Evolutionary conservation across 1,140 invertebrate species (phyloP).

Genomic region (Drosophila orosa): DNA sequence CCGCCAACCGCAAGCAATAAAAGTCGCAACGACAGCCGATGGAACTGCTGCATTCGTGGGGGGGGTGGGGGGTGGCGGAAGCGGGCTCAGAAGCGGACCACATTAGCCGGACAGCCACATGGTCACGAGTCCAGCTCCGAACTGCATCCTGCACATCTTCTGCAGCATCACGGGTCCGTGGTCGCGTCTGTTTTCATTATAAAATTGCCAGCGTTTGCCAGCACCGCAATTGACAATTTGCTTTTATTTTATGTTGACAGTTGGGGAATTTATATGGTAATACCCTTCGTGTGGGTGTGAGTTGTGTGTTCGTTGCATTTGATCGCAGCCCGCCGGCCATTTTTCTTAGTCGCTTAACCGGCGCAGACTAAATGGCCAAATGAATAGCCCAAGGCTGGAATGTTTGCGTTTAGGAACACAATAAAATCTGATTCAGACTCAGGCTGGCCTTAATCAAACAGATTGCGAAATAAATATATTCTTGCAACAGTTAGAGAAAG

Average conservation of each 20-base stretch:
- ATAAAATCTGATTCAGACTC: background rate
- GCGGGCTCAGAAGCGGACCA: conserved; percentile 2
- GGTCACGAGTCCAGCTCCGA: conserved; percentile 31
- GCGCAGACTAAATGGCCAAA: conserved; percentile 50
- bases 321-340: conserved; percentile 37
- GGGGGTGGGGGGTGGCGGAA: background rate
- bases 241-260: conserved; percentile 77
- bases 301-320: conserved; percentile 22
- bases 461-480: background rate
- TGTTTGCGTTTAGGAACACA: conserved; percentile 1
- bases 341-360: conserved; percentile 57
- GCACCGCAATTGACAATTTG: conserved; percentile 80
- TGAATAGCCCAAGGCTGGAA: conserved; percentile 28
- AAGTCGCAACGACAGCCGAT: conserved; percentile 67
- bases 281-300: conserved; percentile 15
- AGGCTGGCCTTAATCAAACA: background rate
- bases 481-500: background rate
- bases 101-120: conserved; percentile 61
- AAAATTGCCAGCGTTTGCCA: conserved; percentile 69
- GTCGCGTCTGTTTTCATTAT: conserved; percentile 70
- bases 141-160: conserved; percentile 8
- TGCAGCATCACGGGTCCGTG: conserved; percentile 22
- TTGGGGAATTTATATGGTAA: conserved; percentile 78
- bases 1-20: conserved; percentile 80
- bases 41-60: background rate